These are phyloP conservation scores for Columbina picui DNA, from an alignment of 2,113 vertebrate genomes.

Conservation along the genomic window DNA sequence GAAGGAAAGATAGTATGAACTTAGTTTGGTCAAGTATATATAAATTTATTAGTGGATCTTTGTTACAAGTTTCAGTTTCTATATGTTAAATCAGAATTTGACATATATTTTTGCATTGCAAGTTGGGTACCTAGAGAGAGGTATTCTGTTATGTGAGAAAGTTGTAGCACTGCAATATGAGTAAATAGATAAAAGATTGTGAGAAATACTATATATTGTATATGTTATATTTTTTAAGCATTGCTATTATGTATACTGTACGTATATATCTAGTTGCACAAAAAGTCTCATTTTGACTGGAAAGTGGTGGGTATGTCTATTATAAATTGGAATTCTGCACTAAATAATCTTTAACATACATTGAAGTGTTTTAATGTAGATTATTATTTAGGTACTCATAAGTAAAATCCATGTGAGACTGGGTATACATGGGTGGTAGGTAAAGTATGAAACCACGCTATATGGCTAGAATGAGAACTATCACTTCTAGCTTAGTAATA, in stretches of 20 bases:
- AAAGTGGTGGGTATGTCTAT: background rate
- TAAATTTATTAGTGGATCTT: background rate
- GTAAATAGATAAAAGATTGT: background rate
- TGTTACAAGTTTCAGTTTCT: background rate
- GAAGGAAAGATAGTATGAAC: background rate
- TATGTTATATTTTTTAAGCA: background rate
- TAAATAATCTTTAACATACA: background rate
- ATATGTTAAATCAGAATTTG: background rate
- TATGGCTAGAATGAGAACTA: background rate
- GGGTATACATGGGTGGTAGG: background rate
- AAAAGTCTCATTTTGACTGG: background rate
- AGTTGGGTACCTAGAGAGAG: background rate
- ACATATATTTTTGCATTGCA: background rate
- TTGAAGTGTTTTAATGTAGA: background rate
- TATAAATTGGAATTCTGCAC: background rate
- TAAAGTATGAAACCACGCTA: background rate
- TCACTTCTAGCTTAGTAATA: background rate
- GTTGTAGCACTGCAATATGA: background rate
- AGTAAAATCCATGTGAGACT: background rate
- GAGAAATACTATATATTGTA: background rate
- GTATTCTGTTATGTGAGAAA: background rate
- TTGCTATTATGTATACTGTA: background rate
- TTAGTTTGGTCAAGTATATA: background rate
- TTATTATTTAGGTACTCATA: background rate
- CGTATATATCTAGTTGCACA: background rate